These are phyloP conservation scores for Macrocentrus cingulum DNA, from an alignment of 1,140 invertebrate species.

Conservation along the genomic window DNA sequence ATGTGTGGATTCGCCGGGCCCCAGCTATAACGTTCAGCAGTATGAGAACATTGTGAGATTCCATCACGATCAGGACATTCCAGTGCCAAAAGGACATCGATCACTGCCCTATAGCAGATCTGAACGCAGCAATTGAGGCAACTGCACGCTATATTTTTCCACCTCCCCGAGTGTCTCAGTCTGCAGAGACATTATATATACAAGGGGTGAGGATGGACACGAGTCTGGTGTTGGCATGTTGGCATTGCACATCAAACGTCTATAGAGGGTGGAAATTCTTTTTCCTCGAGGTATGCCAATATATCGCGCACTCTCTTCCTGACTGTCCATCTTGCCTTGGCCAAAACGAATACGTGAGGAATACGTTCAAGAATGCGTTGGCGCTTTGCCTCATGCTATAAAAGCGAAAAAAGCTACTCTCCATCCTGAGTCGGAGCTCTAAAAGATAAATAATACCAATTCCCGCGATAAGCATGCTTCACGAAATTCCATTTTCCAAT, in stretches of 20 bases:
- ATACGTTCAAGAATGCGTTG: conserved; percentile 42
- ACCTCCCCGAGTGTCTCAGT: background rate
- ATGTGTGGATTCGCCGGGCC: background rate
- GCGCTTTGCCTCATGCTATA: conserved; percentile 37
- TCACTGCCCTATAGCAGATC: conserved; percentile 45
- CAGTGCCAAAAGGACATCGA: conserved; percentile 51
- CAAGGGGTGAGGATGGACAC: conserved; percentile 1
- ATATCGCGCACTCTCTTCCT: conserved; percentile 44
- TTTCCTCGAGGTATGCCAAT: conserved; percentile 57
- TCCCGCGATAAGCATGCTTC: conserved; percentile 11
- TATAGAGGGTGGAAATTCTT: conserved; percentile 46
- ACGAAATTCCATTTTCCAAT: conserved; percentile 12
- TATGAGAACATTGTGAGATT: conserved; percentile 29
- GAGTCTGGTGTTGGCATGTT: background rate
- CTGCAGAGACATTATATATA: background rate
- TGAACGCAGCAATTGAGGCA: conserved; percentile 52
- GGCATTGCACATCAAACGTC: conserved; percentile 6
- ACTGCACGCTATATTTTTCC: conserved; percentile 23
- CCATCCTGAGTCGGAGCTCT: conserved; percentile 31
- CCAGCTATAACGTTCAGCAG: conserved; percentile 5
- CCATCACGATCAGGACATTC: conserved; percentile 42
- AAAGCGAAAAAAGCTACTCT: conserved; percentile 27
- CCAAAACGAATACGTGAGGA: conserved; percentile 48
- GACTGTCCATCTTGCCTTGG: conserved; percentile 8
- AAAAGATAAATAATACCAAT: conserved; percentile 50